Evolutionary conservation across 2,797 vertebrate species (phyloP), one percentile per base, ranked within the genome.

Genomic region (Neoniphon sammara): DNA sequence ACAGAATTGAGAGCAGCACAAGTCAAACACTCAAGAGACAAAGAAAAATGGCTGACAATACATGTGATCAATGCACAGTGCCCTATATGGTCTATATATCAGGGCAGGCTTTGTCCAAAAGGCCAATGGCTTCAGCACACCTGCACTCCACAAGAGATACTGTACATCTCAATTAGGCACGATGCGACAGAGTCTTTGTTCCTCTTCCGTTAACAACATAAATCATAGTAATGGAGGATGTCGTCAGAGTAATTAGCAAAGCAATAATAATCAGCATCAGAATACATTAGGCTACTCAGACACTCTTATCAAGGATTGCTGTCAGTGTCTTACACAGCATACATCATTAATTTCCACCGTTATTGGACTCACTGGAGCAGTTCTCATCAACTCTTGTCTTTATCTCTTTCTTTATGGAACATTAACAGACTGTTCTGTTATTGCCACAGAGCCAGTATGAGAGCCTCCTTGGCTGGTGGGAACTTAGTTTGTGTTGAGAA

Each of bases 201-300:
- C 60, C 34, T 62, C 68, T 44, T 74, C 68, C 47, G 14, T 81
- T 78, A 73, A 71, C 66, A 66, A 62, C 74, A 83, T 86, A 52
- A 87, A 91, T 91, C 84, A 91, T 60, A 30, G 68, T 90, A 86
- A 92, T 89, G 88, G 84, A 77, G 70, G 65, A 79, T 60, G 88
- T 87, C 77, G 44, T 84, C 75, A 64, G 79, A 82, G 80, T 87
- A 90, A 93, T 92, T 91, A 91, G 82, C 80, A 75, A 70, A 82
- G 89, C 75, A 89, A 84, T 89, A 84, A 90, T 87, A 84, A 86
- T 84, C 80, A 80, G 80, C 82, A 88, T 85, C 58, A 70, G 56
- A 25, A 23, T 49, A 50, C 67, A 76, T 57, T 75, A 82, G 75
- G 77, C 63, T 44, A 10, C 74, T 61, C 81, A 77, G 73, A 67